A percentile compares a stretch with the other conserved stretches of the same genome.
phyloP scores from a whole-genome alignment of 2,888 invertebrate genomes.

The Philonicus albiceps region DNA sequence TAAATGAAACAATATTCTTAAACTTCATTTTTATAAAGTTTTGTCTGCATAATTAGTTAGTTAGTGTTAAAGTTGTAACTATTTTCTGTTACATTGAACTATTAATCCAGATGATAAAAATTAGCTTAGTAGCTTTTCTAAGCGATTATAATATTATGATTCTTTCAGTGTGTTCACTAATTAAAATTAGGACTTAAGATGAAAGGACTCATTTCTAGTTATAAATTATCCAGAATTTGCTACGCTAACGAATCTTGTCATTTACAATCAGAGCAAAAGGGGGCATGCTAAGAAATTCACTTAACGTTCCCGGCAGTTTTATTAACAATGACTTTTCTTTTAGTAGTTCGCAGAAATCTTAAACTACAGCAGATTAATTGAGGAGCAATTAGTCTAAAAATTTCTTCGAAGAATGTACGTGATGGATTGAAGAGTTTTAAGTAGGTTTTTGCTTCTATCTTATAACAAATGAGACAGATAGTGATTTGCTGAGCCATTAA shows the following conservation, averaged over 20 bases:
- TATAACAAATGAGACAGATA: conserved; percentile 5
- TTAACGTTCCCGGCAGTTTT: neutral
- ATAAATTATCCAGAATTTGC: neutral
- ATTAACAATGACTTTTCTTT: neutral
- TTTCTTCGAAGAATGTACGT: conserved; percentile 2
- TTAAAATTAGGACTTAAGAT: neutral
- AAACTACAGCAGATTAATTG: conserved; percentile 29
- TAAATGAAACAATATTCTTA: no score
- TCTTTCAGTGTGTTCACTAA: neutral
- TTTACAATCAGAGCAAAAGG: neutral
- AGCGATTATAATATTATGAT: neutral
- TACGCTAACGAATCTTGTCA: neutral
- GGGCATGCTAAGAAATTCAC: neutral
- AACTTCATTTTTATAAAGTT: no score
- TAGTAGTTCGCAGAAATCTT: conserved; percentile 8
- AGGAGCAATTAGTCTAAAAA: conserved; percentile 7
- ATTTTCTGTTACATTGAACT: no score
- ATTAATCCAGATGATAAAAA: neutral
- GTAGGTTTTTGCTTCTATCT: neutral
- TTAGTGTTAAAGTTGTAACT: no score
- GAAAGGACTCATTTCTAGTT: neutral
- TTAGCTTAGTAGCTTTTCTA: neutral
- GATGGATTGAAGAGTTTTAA: conserved; percentile 25
- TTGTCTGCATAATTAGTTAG: no score
- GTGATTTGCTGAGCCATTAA: conserved; percentile 27